Conservation (phyloP, 2,797 vertebrate species). For the Allenopithecus nigroviridis region DNA sequence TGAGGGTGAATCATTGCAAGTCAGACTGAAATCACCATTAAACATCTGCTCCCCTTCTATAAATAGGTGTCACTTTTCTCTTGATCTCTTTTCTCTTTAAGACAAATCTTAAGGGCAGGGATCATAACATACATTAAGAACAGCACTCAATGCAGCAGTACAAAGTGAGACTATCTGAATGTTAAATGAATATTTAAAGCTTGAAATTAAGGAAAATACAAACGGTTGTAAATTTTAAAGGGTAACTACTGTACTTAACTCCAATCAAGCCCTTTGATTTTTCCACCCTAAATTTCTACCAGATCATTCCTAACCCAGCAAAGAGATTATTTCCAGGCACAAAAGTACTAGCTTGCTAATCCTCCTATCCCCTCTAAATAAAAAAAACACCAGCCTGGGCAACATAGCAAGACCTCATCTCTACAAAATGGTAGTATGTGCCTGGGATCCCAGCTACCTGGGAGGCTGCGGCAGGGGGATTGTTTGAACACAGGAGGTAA, state of each 20-base stretch:
- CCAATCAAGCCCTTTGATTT: neutral
- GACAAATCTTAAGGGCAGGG: neutral
- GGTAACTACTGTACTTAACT: neutral
- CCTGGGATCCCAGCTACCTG: neutral
- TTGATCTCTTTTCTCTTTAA: neutral
- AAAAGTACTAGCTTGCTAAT: neutral
- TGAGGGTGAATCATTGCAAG: neutral
- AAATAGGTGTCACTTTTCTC: neutral
- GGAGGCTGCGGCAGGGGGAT: neutral
- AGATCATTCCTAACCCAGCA: neutral
- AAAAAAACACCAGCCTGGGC: neutral
- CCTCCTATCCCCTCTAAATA: neutral
- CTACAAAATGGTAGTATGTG: neutral
- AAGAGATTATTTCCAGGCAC: neutral
- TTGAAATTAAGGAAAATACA: slow-evolving; percentile 15
- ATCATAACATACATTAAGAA: neutral
- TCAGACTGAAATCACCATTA: neutral
- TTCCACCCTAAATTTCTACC: neutral
- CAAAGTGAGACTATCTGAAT: neutral
- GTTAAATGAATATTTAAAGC: neutral
- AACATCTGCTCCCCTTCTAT: neutral
- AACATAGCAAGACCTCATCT: neutral
- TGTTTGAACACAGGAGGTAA: neutral
- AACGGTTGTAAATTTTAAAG: neutral
- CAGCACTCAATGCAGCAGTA: neutral